phyloP scores from a whole-genome alignment of 2,113 vertebrate species.

The Epinephelus moara region DNA sequence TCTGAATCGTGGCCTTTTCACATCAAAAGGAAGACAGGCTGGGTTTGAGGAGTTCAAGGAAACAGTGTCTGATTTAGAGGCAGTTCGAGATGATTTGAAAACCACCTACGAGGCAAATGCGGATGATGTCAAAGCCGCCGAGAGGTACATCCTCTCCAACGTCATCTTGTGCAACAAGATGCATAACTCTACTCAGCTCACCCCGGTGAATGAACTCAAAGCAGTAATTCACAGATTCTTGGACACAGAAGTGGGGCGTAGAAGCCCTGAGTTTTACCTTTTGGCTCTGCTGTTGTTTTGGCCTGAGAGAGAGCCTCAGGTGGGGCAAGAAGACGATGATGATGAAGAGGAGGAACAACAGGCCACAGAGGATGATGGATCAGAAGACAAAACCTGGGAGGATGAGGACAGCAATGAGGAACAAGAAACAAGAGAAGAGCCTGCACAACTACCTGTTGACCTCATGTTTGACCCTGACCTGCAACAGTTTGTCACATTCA shows the following conservation, averaged over 20 bases:
- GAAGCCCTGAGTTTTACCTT: constrained; percentile 69
- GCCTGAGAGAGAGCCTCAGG: constrained; percentile 33
- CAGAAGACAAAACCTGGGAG: neutral
- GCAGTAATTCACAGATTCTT: constrained; percentile 25
- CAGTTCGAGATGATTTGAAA: neutral
- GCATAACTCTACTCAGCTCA: neutral
- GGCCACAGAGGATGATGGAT: neutral
- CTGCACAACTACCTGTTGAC: neutral
- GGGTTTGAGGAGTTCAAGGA: neutral
- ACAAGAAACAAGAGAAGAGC: neutral
- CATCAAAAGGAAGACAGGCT: neutral
- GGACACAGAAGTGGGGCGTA: fast-evolving
- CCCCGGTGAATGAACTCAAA: constrained; percentile 26
- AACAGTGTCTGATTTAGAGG: constrained; percentile 11
- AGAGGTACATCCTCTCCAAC: constrained; percentile 66
- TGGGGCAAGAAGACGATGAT: neutral
- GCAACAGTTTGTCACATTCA: neutral
- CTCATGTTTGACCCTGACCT: neutral
- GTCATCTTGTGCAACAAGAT: constrained; percentile 57
- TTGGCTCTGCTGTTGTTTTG: constrained; percentile 72
- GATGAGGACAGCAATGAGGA: neutral
- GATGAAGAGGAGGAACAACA: neutral
- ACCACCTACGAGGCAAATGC: neutral
- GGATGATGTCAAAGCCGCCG: constrained; percentile 7
- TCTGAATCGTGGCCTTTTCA: constrained; percentile 8